Conservation (phyloP, 2,888 invertebrate genomes). For the Spodoptera littoralis region DNA sequence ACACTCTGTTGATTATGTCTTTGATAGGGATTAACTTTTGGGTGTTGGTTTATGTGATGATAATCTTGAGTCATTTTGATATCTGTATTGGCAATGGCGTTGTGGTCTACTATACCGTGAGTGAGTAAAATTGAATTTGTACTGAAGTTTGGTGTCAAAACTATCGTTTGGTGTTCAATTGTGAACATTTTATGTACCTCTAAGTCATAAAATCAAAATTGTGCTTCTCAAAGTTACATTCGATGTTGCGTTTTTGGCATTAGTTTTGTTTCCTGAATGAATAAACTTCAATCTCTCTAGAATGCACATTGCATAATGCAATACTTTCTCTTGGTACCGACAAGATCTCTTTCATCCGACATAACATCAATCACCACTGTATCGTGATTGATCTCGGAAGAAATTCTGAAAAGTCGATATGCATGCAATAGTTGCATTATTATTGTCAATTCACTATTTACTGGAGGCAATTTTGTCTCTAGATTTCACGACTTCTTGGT, state of each 20-base stretch:
- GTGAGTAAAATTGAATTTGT: too few relatives aligned
- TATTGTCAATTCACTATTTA: slow-evolving; percentile 6
- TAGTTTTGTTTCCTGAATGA: too few relatives aligned
- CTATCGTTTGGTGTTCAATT: too few relatives aligned
- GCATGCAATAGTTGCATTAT: slow-evolving; percentile 27
- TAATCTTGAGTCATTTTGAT: too few relatives aligned
- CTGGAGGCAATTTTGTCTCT: slow-evolving; percentile 23
- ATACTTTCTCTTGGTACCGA: slow-evolving; percentile 5
- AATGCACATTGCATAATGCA: slow-evolving; percentile 2
- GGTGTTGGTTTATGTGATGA: slow-evolving; percentile 4
- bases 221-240: too few relatives aligned
- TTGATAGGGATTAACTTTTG: slow-evolving; percentile 16
- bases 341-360: slow-evolving; percentile 7
- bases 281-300: too few relatives aligned
- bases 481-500: slow-evolving; percentile 26
- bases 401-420: slow-evolving; percentile 18
- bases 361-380: slow-evolving; percentile 16
- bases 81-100: neutral
- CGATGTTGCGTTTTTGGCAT: neutral
- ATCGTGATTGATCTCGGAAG: slow-evolving; percentile 13
- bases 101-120: too few relatives aligned
- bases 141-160: too few relatives aligned
- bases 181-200: too few relatives aligned
- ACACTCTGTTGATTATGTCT: slow-evolving; percentile 19
- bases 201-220: too few relatives aligned